Base-by-base conservation (phyloP, 1,140 invertebrate genomes). In the Sarcophaga peregrina region DNA sequence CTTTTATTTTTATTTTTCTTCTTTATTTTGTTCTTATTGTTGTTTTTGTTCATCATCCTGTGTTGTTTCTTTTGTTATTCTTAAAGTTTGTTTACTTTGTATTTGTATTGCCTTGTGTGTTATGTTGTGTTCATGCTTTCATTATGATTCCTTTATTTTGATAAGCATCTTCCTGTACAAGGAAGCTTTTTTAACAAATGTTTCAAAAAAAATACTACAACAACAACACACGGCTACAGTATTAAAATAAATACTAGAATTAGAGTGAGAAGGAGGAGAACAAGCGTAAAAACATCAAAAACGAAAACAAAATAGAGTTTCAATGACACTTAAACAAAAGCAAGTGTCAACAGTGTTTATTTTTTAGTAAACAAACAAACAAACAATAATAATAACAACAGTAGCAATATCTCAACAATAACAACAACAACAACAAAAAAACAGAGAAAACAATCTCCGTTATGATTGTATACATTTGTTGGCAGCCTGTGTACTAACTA, bases 111-210 rank as follows among this genome's bases (percentile, higher is more conserved):
- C 25, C 25, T 37, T 37, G 25, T 37, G 25, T 37, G 25, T 37
- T 37, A 4, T 37, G 25, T 37, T 37, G 25, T 37, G 25, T 37
- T 37, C 25, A 37, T 37, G 25, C n/a, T 58, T 58, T 58, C n/a
- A 15, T 58, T 15, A 58, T 58, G 10, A 13, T 58, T 58, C n/a
- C 54, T 46, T 78, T 50, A 78, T 78, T 78, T 78, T 78, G 75
- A 78, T 78, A 78, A 78, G 75, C 75, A 78, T 78, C 75, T 78
- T 78, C 75, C 75, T 78, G 75, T 78, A 37, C 25, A 37, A 68
- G 62, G 62, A 68, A 68, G 62, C 62, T 68, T 58, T 37, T 37
- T 25, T 20, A 68, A n/a, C 62, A 68, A 68, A 68, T 68, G 62
- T 68, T 68, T 68, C 62, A 68, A 68, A 68, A 68, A 8, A 25